Base-by-base conservation (phyloP, 1,140 invertebrate species). In the Frieseomelitta varia region DNA sequence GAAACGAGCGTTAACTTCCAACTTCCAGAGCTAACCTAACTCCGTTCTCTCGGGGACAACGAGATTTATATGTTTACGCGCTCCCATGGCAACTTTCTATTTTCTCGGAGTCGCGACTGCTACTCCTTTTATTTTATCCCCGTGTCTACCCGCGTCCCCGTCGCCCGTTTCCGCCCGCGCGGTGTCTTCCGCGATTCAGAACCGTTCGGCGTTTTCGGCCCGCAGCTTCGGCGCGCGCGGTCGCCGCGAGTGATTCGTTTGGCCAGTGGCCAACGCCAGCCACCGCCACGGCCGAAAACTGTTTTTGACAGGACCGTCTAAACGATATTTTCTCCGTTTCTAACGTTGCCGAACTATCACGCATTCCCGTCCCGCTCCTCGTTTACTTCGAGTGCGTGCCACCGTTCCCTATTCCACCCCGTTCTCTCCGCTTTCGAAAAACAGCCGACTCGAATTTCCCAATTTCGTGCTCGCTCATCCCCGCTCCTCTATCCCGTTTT, bases 51-150 rank as follows among this genome's bases (percentile, higher is more conserved):
- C 86, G 87, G 39, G 39, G 79, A 78, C 75, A 89, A 75, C 84
- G 90, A 92, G 92, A 94, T 94, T 94, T 94, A 94, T 94, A 93
- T 94, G 93, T 94, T 94, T 94, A 94, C 93, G 93, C 91, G 93
- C 86, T 92, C 86, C 90, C 90, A 91, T 91, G 87, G 92, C 87
- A 94, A 94, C 93, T 93, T 94, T 94, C 92, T 92, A 91, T 91
- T 91, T 91, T 90, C 90, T 92, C 88, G 75, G 88, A 91, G 88
- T 90, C 84, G 83, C 89, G 89, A 90, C 79, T 87, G 72, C 39
- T 86, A 80, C 89, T 87, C 86, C 87, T 93, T 93, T 93, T 91
- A 93, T 93, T 93, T 92, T 90, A 93, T 86, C 86, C 88, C 79
- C 39, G 39, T 47, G 56, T 83, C 82, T 87, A 86, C 80, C 51